Conservation (phyloP, 2,113 vertebrate species). For the Silurus meridionalis region DNA sequence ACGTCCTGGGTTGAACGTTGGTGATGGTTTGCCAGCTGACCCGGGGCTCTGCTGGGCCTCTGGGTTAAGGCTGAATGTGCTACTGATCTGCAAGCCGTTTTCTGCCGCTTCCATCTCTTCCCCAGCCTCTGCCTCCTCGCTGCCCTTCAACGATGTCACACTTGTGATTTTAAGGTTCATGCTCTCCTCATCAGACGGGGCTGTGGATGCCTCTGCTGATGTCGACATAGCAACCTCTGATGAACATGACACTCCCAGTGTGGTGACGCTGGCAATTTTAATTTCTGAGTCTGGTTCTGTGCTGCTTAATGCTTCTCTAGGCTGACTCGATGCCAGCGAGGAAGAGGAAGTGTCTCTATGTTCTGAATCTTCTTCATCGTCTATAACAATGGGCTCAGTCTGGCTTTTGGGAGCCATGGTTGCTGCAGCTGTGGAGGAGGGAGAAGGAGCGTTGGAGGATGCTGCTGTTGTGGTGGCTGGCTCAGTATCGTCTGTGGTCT, state of each 20-base stretch:
- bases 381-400: constrained; percentile 95
- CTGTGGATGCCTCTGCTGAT: constrained; percentile 25
- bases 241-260: constrained; percentile 75
- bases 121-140: constrained; percentile 71
- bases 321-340: constrained; percentile 46
- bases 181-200: constrained; percentile 73
- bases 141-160: constrained; percentile 91
- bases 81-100: constrained; percentile 90
- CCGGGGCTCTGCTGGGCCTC: constrained; percentile 59
- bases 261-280: constrained; percentile 95
- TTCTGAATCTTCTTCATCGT: constrained; percentile 91
- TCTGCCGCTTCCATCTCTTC: constrained; percentile 67
- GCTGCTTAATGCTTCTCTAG: constrained; percentile 78
- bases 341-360: constrained; percentile 73
- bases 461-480: constrained; percentile 45
- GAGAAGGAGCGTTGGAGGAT: constrained; percentile 55
- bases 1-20: constrained; percentile 93
- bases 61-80: constrained; percentile 84
- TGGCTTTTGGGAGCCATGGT: constrained; percentile 65
- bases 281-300: constrained; percentile 97
- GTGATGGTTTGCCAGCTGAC: constrained; percentile 57
- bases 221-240: constrained; percentile 46
- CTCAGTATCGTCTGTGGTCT: constrained; percentile 61
- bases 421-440: constrained; percentile 58
- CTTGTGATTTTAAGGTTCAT: constrained; percentile 97